A percentile compares a stretch with the other conserved stretches of the same genome.
Conservation (phyloP, 2,113 vertebrate genomes). For the Chamaetylas fuelleborni region DNA sequence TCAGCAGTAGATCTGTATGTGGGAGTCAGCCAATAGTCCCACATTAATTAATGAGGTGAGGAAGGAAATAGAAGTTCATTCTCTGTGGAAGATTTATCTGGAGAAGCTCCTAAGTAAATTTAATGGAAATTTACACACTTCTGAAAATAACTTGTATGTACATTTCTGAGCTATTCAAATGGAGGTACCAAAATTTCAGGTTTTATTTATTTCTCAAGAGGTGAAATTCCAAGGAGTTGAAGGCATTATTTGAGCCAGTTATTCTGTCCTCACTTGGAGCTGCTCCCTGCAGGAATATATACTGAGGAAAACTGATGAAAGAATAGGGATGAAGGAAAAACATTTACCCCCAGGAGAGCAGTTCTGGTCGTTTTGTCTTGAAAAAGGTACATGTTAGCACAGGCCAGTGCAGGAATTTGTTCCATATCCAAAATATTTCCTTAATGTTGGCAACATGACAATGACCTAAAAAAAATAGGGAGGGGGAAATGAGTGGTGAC, state of each 20-base stretch:
- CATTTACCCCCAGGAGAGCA: neutral
- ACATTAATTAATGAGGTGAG: constrained; percentile 21
- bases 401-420: neutral
- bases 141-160: neutral
- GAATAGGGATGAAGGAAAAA: neutral
- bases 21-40: neutral
- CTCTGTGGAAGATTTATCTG: neutral
- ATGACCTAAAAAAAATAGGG: neutral
- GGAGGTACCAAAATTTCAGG: neutral
- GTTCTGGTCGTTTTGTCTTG: neutral
- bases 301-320: neutral
- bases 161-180: neutral
- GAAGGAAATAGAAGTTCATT: constrained; percentile 11
- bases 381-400: neutral
- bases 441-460: neutral
- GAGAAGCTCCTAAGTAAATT: neutral
- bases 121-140: neutral
- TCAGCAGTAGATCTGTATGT: neutral
- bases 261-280: rapidly evolving
- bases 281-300: neutral
- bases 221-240: neutral
- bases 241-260: neutral
- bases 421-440: neutral
- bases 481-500: neutral
- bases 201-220: neutral